A percentile compares a stretch with the other conserved stretches of the same genome.
Evolutionary conservation across 2,888 invertebrate genomes (phyloP).

Genomic region (Andricus quercusramuli): DNA sequence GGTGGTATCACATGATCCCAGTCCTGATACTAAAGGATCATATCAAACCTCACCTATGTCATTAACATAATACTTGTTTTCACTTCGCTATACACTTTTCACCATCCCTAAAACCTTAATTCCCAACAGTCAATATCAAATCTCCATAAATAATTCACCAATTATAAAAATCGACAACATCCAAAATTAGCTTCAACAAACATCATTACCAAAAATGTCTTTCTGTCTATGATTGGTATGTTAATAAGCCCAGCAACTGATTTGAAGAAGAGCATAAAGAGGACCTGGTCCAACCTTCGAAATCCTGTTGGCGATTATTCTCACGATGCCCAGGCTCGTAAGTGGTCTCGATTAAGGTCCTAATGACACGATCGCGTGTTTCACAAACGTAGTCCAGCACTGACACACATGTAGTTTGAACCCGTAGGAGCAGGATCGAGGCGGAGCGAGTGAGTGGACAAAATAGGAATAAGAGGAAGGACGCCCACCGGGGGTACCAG

Average conservation of each 20-base stretch:
- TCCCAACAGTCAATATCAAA: too few species aligned
- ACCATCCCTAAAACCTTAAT: too few species aligned
- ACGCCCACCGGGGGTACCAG: slow-evolving; percentile 72
- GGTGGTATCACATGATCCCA: background rate
- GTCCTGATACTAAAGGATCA: background rate
- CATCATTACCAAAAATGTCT: too few species aligned
- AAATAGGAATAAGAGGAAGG: slow-evolving; percentile 74
- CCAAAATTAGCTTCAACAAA: too few species aligned
- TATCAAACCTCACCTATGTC: background rate
- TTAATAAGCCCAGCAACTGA: background rate
- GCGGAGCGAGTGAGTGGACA: slow-evolving; percentile 73
- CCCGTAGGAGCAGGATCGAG: slow-evolving; percentile 59
- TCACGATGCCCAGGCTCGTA: slow-evolving; percentile 52
- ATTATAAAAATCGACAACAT: too few species aligned
- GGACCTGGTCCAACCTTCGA: background rate
- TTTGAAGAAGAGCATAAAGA: background rate
- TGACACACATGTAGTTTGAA: slow-evolving; percentile 38
- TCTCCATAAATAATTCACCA: too few species aligned
- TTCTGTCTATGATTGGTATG: too few species aligned
- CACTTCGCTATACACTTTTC: background rate
- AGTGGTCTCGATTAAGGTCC: slow-evolving; percentile 54
- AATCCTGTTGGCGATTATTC: slow-evolving; percentile 42
- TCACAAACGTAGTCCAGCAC: slow-evolving; percentile 23
- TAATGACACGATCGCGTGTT: slow-evolving; percentile 47
- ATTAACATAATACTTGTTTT: background rate